These are phyloP conservation scores for Chromis chromis DNA, from an alignment of 2,797 vertebrate species.

Conservation along the genomic window DNA sequence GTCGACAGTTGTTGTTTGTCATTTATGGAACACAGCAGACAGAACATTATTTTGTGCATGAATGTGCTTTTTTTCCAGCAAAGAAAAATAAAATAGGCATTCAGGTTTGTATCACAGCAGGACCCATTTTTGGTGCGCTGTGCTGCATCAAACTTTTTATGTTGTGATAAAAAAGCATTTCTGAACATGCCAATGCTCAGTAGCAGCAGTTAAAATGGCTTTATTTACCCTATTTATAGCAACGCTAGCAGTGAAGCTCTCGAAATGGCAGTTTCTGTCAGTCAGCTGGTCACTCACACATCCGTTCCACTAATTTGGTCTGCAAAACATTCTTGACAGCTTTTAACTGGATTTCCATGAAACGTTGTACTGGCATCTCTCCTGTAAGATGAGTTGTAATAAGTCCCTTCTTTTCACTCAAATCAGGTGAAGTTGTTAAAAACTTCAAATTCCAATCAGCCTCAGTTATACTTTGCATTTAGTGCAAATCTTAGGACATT, in stretches of 20 bases:
- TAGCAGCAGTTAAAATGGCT: not conserved
- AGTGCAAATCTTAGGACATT: not conserved
- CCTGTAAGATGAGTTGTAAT: not conserved
- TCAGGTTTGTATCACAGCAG: not conserved
- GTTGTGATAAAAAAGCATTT: conserved; percentile 4
- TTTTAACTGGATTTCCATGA: not conserved
- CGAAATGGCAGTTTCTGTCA: not conserved
- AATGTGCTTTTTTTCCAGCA: not conserved
- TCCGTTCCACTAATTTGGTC: not conserved
- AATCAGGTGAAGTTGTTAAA: not conserved
- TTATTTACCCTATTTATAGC: not conserved
- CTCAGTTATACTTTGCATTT: not conserved
- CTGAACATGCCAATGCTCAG: not conserved
- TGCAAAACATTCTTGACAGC: not conserved
- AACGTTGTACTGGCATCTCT: not conserved
- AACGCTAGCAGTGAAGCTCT: not conserved
- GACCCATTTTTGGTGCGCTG: not conserved
- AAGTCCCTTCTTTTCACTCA: not conserved
- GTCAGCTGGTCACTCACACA: conserved; percentile 8
- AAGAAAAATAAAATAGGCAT: not conserved
- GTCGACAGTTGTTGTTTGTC: conserved; percentile 3
- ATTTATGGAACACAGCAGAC: conserved; percentile 1
- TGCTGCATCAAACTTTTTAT: not conserved
- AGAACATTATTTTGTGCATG: not conserved
- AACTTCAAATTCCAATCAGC: too few species aligned